These are phyloP conservation scores for Ormyrus pomaceus DNA, from an alignment of 2,888 invertebrate species.

Conservation along the genomic window DNA sequence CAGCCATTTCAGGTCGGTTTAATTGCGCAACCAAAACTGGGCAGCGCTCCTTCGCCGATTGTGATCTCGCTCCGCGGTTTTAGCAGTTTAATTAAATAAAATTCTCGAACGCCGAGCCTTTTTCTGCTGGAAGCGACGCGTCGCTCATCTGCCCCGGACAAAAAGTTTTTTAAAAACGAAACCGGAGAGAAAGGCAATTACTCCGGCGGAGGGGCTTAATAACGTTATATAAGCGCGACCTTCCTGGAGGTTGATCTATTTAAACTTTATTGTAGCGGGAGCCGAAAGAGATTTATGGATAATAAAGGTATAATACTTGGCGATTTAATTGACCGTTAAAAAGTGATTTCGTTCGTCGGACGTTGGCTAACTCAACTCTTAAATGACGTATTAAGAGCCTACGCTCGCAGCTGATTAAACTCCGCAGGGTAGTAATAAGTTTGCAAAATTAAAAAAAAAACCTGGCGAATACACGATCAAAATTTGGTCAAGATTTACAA, in stretches of 20 bases:
- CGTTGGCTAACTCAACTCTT: too few species aligned
- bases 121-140: not conserved
- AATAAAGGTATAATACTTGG: constrained; percentile 28
- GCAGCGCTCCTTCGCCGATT: too few species aligned
- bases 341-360: constrained; percentile 11
- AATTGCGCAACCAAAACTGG: too few species aligned
- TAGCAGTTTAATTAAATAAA: too few species aligned
- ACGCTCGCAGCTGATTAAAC: too few species aligned
- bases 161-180: not conserved
- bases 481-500: too few species aligned
- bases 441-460: too few species aligned
- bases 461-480: too few species aligned
- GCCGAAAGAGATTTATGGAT: constrained; percentile 49
- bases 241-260: constrained; percentile 43
- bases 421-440: too few species aligned
- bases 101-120: too few species aligned
- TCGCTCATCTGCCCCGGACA: not conserved
- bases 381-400: too few species aligned
- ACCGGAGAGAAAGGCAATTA: constrained; percentile 7
- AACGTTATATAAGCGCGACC: constrained; percentile 8
- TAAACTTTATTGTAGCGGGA: constrained; percentile 45
- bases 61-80: not conserved
- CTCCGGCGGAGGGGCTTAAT: constrained; percentile 18
- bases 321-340: constrained; percentile 49
- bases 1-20: too few species aligned